Percentiles rank a stretch among this genome's conserved stretches.
phyloP scores from a whole-genome alignment of 92 coral and sea anemone species.

The Pocillopora grandis region DNA sequence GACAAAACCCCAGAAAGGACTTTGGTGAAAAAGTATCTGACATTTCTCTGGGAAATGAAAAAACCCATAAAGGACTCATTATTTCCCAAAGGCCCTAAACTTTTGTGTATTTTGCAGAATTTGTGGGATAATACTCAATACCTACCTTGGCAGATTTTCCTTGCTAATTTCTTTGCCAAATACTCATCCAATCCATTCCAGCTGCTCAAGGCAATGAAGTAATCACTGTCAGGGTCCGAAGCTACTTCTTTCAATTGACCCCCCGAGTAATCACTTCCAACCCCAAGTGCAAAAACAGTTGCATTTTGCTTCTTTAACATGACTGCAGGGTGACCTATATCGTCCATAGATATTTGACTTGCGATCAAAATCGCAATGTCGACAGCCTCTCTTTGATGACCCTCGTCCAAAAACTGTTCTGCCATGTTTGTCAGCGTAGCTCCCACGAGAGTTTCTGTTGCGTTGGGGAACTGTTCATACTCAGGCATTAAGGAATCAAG shows the following conservation, averaged over 20 bases:
- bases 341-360: constrained; percentile 15
- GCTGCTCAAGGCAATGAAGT: neutral
- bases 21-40: no score
- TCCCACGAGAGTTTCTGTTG: neutral
- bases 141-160: constrained; percentile 16
- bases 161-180: constrained; percentile 4
- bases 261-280: neutral
- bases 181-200: constrained; percentile 1
- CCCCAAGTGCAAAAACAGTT: constrained; percentile 11
- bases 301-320: neutral
- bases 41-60: no score
- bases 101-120: no score
- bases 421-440: neutral
- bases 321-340: constrained; percentile 3
- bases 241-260: constrained; percentile 26
- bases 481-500: neutral
- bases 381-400: constrained; percentile 1
- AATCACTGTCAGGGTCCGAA: neutral
- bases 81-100: no score
- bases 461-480: neutral
- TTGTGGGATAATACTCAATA: no score
- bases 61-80: neutral
- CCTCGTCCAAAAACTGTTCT: neutral
- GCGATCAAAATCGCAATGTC: neutral
- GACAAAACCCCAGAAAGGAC: no score